Conservation (phyloP, 2,888 invertebrate genomes). For the Hecatera dysodea region DNA sequence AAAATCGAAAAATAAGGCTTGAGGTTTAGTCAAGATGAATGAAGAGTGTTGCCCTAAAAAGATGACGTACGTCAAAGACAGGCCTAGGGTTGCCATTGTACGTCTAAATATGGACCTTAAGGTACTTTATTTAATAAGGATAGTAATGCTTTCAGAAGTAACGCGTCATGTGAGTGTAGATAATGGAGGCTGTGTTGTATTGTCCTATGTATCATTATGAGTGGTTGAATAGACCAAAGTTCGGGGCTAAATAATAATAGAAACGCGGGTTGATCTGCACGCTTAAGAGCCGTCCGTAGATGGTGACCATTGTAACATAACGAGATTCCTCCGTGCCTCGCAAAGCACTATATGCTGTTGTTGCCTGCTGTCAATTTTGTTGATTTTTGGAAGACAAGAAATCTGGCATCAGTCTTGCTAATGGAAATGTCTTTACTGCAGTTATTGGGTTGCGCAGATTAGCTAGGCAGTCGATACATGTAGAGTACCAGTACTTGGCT, state of each 20-base stretch:
- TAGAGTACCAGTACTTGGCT: no score
- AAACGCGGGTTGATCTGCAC: no score
- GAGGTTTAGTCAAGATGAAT: conserved; percentile 61
- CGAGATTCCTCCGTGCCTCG: no score
- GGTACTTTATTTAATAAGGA: conserved; percentile 56
- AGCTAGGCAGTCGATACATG: no score
- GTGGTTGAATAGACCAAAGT: conserved; percentile 13
- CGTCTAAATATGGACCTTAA: conserved; percentile 32
- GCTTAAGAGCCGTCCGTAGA: no score
- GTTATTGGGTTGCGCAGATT: no score
- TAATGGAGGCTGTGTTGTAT: conserved; percentile 32
- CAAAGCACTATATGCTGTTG: no score
- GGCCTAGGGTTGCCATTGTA: conserved; percentile 39
- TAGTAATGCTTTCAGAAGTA: conserved; percentile 40
- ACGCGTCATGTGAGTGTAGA: conserved; percentile 27
- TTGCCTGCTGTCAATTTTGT: no score
- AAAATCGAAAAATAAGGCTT: conserved; percentile 41
- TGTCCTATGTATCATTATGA: conserved; percentile 1
- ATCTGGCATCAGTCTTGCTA: no score
- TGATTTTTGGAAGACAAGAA: no score
- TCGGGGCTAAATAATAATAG: background rate
- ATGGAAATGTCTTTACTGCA: no score
- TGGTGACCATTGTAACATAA: no score
- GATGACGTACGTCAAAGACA: conserved; percentile 58
- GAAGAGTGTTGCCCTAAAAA: conserved; percentile 56